Evolutionary conservation across 2,888 invertebrate genomes (phyloP).

Genomic region (Helobdella robusta): DNA sequence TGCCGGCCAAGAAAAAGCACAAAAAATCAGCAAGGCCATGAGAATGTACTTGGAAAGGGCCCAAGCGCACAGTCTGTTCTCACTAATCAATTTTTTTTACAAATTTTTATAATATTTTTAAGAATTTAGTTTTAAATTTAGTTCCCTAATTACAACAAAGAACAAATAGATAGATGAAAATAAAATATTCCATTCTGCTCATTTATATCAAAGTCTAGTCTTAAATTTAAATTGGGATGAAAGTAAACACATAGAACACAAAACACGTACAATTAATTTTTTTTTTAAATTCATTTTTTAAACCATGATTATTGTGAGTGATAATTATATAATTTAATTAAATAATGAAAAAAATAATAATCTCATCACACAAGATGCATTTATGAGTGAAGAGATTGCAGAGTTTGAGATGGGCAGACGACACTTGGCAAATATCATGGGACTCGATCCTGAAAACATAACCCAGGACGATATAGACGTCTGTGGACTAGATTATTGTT

Average conservation of each 20-base stretch:
- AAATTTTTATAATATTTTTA: too few relatives aligned
- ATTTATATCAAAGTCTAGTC: too few relatives aligned
- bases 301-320: too few relatives aligned
- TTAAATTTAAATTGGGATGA: too few relatives aligned
- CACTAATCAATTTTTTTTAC: background rate
- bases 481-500: slow-evolving; percentile 8
- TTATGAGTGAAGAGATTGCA: slow-evolving; percentile 66
- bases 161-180: slow-evolving; percentile 13
- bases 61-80: slow-evolving; percentile 57
- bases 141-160: too few relatives aligned
- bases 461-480: slow-evolving; percentile 56
- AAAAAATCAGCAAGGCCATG: slow-evolving; percentile 72
- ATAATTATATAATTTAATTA: background rate
- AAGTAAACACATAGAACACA: too few relatives aligned
- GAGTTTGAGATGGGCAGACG: slow-evolving; percentile 84
- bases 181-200: too few relatives aligned
- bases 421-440: slow-evolving; percentile 98
- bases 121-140: too few relatives aligned
- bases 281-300: too few relatives aligned
- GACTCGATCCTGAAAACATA: slow-evolving; percentile 77
- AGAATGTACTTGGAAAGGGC: slow-evolving; percentile 74
- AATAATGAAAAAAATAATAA: background rate
- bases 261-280: too few relatives aligned
- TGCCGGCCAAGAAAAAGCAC: slow-evolving; percentile 34
- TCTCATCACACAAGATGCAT: slow-evolving; percentile 55